A percentile compares a stretch with the other conserved stretches of the same genome.
Evolutionary conservation across 1,140 invertebrate species (phyloP).

Genomic region (Ceratina calcarata): DNA sequence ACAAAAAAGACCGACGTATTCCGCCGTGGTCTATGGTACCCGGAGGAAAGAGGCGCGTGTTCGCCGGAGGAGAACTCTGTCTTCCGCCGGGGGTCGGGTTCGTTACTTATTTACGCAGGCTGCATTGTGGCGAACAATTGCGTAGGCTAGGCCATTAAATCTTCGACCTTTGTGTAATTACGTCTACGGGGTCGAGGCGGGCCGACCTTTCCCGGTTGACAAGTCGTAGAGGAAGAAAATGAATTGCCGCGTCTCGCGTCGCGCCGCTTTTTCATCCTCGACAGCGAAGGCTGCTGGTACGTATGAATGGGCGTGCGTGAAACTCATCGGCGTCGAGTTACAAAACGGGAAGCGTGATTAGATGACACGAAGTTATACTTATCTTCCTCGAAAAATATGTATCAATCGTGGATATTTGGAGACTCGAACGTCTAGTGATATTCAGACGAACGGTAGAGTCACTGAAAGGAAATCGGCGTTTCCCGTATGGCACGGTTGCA

Average conservation of each 20-base stretch:
- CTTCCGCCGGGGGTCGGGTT: slow-evolving; percentile 65
- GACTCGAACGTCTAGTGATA: not conserved
- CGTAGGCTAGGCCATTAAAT: slow-evolving; percentile 59
- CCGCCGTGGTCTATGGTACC: slow-evolving; percentile 47
- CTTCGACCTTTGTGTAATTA: slow-evolving; percentile 60
- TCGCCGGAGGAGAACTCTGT: slow-evolving; percentile 47
- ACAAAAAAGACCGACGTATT: slow-evolving; percentile 63
- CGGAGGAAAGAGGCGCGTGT: slow-evolving; percentile 59
- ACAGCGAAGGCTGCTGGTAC: not conserved
- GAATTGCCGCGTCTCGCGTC: slow-evolving; percentile 36
- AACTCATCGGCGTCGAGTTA: not conserved
- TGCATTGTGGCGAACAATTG: slow-evolving; percentile 59
- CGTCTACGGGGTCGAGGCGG: slow-evolving; percentile 41
- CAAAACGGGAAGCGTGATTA: no score
- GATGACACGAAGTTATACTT: no score
- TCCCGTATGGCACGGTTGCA: not conserved
- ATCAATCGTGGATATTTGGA: not conserved
- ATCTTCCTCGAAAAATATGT: no score
- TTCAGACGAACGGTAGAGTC: no score
- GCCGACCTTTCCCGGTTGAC: slow-evolving; percentile 52
- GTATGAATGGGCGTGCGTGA: not conserved
- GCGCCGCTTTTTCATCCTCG: not conserved
- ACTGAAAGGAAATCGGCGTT: not conserved
- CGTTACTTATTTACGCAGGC: slow-evolving; percentile 60
- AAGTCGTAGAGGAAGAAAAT: slow-evolving; percentile 46